Evolutionary conservation across 2,113 vertebrate genomes (phyloP).

Genomic region (Balaeniceps rex): DNA sequence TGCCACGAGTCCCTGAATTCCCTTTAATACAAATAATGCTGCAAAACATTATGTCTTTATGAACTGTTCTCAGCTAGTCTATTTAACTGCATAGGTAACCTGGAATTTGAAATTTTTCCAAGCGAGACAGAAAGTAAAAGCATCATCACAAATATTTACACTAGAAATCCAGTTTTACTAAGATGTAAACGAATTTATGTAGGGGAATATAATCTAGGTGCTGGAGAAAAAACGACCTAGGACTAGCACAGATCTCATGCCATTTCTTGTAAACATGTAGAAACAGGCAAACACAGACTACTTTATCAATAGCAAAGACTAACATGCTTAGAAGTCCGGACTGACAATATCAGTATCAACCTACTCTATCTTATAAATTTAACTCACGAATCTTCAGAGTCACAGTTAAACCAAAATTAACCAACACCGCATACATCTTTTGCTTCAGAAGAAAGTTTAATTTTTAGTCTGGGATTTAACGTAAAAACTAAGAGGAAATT

Average conservation of each 20-base stretch:
- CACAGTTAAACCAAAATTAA: neutral
- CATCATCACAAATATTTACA: neutral
- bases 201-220: neutral
- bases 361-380: neutral
- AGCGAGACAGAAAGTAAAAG: neutral
- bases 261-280: neutral
- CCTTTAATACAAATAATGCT: neutral
- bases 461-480: neutral
- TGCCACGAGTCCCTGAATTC: neutral
- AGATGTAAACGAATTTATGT: neutral
- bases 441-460: neutral
- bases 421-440: neutral
- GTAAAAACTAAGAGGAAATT: neutral
- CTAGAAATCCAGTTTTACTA: neutral
- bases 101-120: neutral
- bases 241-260: neutral
- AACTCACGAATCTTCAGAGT: neutral
- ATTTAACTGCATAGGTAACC: neutral
- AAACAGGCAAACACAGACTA: neutral
- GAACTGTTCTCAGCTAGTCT: neutral
- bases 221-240: neutral
- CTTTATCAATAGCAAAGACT: neutral
- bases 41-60: neutral
- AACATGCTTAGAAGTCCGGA: neutral
- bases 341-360: neutral